phyloP scores from a whole-genome alignment of 2,797 vertebrate species.

The Zalophus californianus region DNA sequence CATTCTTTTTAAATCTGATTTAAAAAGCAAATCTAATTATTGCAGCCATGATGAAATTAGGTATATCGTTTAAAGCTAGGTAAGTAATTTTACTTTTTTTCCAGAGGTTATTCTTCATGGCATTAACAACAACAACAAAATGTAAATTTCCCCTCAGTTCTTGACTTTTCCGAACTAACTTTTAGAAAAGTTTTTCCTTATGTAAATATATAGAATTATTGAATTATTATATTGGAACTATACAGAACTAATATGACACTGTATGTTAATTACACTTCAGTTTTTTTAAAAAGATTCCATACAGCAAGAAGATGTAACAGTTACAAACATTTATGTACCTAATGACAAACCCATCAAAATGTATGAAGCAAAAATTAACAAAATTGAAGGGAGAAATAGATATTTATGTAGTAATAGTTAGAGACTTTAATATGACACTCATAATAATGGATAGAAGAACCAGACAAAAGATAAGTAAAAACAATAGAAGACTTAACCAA shows the following conservation, averaged over 20 bases:
- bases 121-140: not conserved
- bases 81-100: constrained; percentile 30
- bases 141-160: not conserved
- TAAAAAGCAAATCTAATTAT: constrained; percentile 62
- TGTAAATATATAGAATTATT: not conserved
- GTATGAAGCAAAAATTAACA: not conserved
- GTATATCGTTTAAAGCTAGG: constrained; percentile 35
- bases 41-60: constrained; percentile 12
- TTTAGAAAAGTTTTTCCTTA: constrained; percentile 21
- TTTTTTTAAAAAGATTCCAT: not conserved
- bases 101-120: constrained; percentile 30
- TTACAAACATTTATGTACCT: not conserved
- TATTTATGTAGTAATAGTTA: not conserved
- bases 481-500: not conserved
- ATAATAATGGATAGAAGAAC: not conserved
- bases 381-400: not conserved
- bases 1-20: constrained; percentile 59
- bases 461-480: not conserved
- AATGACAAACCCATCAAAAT: not conserved
- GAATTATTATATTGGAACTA: not conserved
- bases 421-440: not conserved
- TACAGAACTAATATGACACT: not conserved
- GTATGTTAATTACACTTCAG: not conserved
- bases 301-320: not conserved
- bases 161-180: constrained; percentile 40